phyloP scores from a whole-genome alignment of 2,888 invertebrate genomes.

The Gastracanthus pulcherrimus region DNA sequence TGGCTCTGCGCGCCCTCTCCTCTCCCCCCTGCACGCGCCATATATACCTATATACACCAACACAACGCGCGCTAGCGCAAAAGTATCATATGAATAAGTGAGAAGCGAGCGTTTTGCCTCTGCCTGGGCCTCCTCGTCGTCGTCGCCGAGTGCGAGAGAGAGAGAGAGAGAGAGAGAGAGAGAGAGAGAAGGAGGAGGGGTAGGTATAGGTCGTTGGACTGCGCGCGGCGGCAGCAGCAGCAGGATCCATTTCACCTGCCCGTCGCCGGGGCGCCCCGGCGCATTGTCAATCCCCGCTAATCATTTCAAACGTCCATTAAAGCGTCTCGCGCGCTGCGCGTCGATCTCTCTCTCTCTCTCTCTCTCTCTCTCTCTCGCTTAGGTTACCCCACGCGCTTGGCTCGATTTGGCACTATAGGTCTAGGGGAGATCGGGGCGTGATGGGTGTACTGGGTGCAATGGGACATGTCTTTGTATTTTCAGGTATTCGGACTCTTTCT shows the following conservation, averaged over 20 bases:
- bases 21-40: too few relatives aligned
- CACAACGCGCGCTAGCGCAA: too few relatives aligned
- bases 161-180: too few relatives aligned
- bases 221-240: not conserved
- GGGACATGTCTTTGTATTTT: too few relatives aligned
- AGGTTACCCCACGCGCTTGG: not conserved
- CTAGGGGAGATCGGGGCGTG: too few relatives aligned
- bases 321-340: slow-evolving; percentile 36
- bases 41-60: too few relatives aligned
- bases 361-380: not conserved
- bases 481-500: too few relatives aligned
- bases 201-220: slow-evolving; percentile 32
- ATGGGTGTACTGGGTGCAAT: too few relatives aligned
- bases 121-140: too few relatives aligned
- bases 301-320: slow-evolving; percentile 61
- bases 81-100: slow-evolving; percentile 21
- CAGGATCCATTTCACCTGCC: slow-evolving; percentile 16
- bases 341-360: slow-evolving; percentile 9
- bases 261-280: not conserved
- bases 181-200: not conserved
- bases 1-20: not conserved
- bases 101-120: not conserved
- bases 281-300: slow-evolving; percentile 57
- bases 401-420: not conserved
- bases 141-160: too few relatives aligned